These are phyloP conservation scores for Lepidochrysops patricia DNA, from an alignment of 2,888 invertebrate species.

Conservation along the genomic window DNA sequence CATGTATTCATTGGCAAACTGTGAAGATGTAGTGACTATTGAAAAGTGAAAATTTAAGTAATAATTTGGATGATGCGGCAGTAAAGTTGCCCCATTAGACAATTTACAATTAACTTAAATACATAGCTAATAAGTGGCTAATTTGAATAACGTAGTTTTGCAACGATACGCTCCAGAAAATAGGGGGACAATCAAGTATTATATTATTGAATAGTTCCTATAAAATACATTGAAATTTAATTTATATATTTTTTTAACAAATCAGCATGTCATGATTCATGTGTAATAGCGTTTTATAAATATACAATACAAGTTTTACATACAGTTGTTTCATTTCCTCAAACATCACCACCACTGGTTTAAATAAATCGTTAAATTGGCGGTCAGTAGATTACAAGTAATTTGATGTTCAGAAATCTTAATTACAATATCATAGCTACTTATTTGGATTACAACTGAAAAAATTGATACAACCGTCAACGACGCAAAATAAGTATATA, in stretches of 20 bases:
- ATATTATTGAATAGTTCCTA: constrained; percentile 4
- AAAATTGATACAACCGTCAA: neutral
- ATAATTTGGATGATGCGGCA: too few species aligned
- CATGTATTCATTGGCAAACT: too few species aligned
- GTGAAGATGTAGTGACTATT: too few species aligned
- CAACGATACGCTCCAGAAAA: neutral
- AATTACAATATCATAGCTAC: neutral
- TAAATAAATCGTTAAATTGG: too few species aligned
- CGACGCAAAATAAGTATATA: neutral
- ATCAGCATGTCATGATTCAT: neutral
- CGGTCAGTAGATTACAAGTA: too few species aligned
- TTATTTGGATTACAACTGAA: neutral
- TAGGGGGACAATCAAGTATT: constrained; percentile 5
- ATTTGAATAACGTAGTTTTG: neutral
- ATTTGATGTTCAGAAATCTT: neutral
- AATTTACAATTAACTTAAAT: too few species aligned
- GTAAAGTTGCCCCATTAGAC: too few species aligned
- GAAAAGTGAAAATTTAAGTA: too few species aligned
- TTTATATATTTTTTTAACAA: neutral
- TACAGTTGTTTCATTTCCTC: neutral
- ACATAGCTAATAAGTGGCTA: neutral
- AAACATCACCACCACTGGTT: too few species aligned
- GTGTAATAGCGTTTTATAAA: neutral
- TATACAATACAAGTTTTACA: neutral
- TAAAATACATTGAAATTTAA: neutral